phyloP scores from a whole-genome alignment of 2,888 invertebrate species.

The Melinaea menophilus region DNA sequence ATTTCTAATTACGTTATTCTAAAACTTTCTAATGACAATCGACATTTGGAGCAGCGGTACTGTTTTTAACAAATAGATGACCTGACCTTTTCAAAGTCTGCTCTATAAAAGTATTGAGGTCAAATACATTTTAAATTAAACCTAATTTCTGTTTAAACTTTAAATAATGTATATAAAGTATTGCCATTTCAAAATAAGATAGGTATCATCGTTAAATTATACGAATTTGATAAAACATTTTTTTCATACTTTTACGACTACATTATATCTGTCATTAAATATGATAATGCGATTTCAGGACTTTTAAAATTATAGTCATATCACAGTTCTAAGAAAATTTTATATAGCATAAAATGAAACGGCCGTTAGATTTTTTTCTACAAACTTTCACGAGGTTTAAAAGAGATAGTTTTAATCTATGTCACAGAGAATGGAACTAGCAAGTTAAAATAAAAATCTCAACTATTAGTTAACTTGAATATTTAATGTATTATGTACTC shows the following conservation, averaged over 20 bases:
- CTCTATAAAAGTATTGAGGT: slow-evolving; percentile 34
- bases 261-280: neutral
- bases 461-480: neutral
- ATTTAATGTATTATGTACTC: neutral
- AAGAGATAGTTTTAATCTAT: neutral
- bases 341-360: too few species aligned
- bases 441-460: neutral
- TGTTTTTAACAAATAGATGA: slow-evolving; percentile 15
- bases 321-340: too few species aligned
- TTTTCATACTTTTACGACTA: neutral
- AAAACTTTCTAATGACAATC: neutral
- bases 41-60: neutral
- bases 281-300: too few species aligned
- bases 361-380: too few species aligned
- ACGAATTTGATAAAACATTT: neutral
- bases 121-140: slow-evolving; percentile 27
- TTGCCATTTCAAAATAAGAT: neutral
- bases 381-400: neutral
- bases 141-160: slow-evolving; percentile 23
- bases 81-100: slow-evolving; percentile 33
- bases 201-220: neutral
- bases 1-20: slow-evolving; percentile 2
- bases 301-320: too few species aligned
- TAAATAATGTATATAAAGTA: neutral
- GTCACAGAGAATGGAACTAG: neutral